phyloP scores from a whole-genome alignment of 2,888 invertebrate species.

The Spilosoma lubricipeda region DNA sequence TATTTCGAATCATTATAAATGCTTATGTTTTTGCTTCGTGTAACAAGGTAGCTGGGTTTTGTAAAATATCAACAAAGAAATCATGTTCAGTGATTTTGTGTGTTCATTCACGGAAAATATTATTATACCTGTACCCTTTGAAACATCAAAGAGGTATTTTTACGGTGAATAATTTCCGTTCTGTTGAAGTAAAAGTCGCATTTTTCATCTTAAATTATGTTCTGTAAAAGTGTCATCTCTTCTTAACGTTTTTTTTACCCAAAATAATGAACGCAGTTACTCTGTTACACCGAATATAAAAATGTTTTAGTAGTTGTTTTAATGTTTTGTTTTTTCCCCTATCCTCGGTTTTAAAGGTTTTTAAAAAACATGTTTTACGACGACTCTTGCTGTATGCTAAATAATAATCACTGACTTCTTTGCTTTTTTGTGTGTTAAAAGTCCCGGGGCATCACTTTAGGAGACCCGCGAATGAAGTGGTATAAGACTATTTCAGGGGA shows the following conservation, averaged over 20 bases:
- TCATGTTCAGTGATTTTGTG: conserved; percentile 8
- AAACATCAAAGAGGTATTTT: conserved; percentile 48
- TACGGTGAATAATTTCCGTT: conserved; percentile 48
- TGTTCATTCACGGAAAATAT: conserved; percentile 14
- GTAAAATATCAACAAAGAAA: not conserved
- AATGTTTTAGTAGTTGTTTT: not conserved
- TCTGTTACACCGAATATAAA: not conserved
- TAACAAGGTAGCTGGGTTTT: not conserved
- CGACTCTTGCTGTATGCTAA: too few relatives aligned
- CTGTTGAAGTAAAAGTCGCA: conserved; percentile 33
- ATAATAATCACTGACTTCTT: too few relatives aligned
- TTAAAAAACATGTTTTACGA: not conserved
- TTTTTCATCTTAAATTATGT: conserved; percentile 42
- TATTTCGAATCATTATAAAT: not conserved
- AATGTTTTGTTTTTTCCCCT: not conserved
- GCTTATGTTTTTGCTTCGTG: not conserved
- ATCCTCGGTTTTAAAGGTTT: not conserved
- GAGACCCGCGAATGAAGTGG: too few relatives aligned
- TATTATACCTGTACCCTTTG: conserved; percentile 26
- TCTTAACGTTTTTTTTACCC: conserved; percentile 33
- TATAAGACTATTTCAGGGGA: too few relatives aligned
- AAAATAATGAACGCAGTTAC: conserved; percentile 17
- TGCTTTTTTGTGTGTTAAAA: too few relatives aligned
- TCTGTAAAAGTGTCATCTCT: conserved; percentile 44
- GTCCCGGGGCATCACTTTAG: too few relatives aligned